Conservation (phyloP, 2,888 invertebrate genomes). For the Drosophila koepferae region DNA sequence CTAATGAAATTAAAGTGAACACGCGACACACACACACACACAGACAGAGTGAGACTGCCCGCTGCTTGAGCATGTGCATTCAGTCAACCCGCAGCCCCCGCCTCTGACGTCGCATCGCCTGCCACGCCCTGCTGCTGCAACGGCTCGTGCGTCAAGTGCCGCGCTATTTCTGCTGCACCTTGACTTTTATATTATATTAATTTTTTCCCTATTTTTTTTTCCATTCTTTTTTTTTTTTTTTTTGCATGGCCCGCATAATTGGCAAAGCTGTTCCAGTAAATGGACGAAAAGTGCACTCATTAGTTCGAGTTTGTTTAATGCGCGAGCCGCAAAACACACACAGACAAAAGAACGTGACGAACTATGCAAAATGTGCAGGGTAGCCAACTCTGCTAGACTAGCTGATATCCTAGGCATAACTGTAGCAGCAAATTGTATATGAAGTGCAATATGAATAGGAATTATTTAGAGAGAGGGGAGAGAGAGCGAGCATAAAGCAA, state of each 20-base stretch:
- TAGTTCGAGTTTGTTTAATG: slow-evolving; percentile 71
- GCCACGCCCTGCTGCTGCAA: slow-evolving; percentile 6
- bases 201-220: slow-evolving; percentile 24
- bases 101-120: background rate
- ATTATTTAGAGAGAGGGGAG: no score
- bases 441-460: no score
- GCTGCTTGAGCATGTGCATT: slow-evolving; percentile 70
- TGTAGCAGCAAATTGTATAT: background rate
- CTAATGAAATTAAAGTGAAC: slow-evolving; percentile 77
- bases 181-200: slow-evolving; percentile 60
- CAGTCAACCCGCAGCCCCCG: slow-evolving; percentile 24
- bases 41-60: slow-evolving; percentile 54
- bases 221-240: slow-evolving; percentile 4
- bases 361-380: slow-evolving; percentile 37
- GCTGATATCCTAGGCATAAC: slow-evolving; percentile 2
- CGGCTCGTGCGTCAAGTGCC: slow-evolving; percentile 64
- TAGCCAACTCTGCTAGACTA: background rate
- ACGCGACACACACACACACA: slow-evolving; percentile 48
- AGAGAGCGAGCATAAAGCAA: no score
- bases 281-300: slow-evolving; percentile 62
- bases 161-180: slow-evolving; percentile 76
- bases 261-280: slow-evolving; percentile 55
- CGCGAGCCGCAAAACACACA: background rate
- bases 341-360: slow-evolving; percentile 41
- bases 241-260: slow-evolving; percentile 69